Base-by-base conservation (phyloP, 2,888 invertebrate species). In the Drosophila histrio region DNA sequence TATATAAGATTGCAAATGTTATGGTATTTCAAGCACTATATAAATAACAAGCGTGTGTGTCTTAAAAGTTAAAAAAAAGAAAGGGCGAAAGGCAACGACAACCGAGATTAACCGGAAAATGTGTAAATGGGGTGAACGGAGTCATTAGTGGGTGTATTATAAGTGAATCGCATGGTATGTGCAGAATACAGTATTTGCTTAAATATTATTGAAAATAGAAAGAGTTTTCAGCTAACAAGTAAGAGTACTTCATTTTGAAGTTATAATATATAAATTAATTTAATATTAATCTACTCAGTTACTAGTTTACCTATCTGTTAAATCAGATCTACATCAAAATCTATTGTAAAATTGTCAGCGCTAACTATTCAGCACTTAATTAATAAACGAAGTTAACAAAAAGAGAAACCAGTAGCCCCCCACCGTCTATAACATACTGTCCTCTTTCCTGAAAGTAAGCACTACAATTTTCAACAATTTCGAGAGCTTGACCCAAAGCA, bases 21-120 rank as follows among this genome's bases (percentile, higher is more conserved):
- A 85, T 87, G 81, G 76, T 85, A 82, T 87, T 87, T 82, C 67
- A 78, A 82, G 87, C 76, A 87, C 81, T 72, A 63, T 72, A 80
- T 84, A 81, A 87, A 81, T 77, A 87, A 80, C 72, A 67, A 64
- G 72, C 64, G 64, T 78, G 79, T 72, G 57, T 77, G 77, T 66
- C 63, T 65, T 64, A 47, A 77, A 71, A 72, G 50, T 66, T 60
- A 26, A 32, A 43, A 57, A 57, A 86, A 53, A 28, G 65, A 77
- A 80, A 81, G 85, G 85, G 87, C 87, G 87, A 84, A 87, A 75
- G 71, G 77, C 83, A 59, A 43, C 43, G 39, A 32, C 41, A 43
- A 73, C 44, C 46, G 54, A 58, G 52, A 56, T 76, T 66, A 74
- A 53, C 36, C 46, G 19, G 57, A 32, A 57, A 65, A 61, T 54